A percentile compares a stretch with the other conserved stretches of the same genome.
Conservation (phyloP, 2,888 invertebrate genomes). For the Phyllotreta cruciferae region DNA sequence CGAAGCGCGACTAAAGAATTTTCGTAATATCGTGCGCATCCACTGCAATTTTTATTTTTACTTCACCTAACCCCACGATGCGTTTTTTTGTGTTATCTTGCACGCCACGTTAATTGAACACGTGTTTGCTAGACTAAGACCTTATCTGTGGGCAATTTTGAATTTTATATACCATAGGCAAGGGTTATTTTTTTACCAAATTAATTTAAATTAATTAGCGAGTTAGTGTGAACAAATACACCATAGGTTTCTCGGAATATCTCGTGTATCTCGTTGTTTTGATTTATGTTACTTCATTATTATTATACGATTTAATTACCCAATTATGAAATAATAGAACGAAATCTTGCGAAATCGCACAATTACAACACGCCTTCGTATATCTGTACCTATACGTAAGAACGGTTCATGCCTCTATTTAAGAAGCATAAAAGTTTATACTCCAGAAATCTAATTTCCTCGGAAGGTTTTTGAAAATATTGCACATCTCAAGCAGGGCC, state of each 20-base stretch:
- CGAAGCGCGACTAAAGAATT: slow-evolving; percentile 5
- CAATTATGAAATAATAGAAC: too few relatives aligned
- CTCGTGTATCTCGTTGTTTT: too few relatives aligned
- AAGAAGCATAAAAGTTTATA: slow-evolving; percentile 8
- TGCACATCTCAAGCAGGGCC: slow-evolving; percentile 17
- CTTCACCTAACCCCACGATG: slow-evolving; percentile 8
- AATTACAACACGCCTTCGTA: too few relatives aligned
- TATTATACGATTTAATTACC: too few relatives aligned
- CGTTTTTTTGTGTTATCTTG: slow-evolving; percentile 12
- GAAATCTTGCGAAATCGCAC: too few relatives aligned
- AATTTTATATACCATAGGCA: background rate
- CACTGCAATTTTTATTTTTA: slow-evolving; percentile 8
- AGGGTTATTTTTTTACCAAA: background rate
- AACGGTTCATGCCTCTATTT: background rate
- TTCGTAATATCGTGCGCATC: background rate
- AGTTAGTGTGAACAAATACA: too few relatives aligned
- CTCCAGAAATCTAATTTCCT: slow-evolving; percentile 23
- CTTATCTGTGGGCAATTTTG: slow-evolving; percentile 6
- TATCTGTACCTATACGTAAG: too few relatives aligned
- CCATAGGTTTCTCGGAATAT: too few relatives aligned
- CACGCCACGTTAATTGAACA: slow-evolving; percentile 27
- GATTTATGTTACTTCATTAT: too few relatives aligned
- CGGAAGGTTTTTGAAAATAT: slow-evolving; percentile 24
- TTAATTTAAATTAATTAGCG: too few relatives aligned
- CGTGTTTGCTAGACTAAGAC: slow-evolving; percentile 20